Conservation (phyloP, 2,113 vertebrate species). For the Epinephelus cyanopodus region DNA sequence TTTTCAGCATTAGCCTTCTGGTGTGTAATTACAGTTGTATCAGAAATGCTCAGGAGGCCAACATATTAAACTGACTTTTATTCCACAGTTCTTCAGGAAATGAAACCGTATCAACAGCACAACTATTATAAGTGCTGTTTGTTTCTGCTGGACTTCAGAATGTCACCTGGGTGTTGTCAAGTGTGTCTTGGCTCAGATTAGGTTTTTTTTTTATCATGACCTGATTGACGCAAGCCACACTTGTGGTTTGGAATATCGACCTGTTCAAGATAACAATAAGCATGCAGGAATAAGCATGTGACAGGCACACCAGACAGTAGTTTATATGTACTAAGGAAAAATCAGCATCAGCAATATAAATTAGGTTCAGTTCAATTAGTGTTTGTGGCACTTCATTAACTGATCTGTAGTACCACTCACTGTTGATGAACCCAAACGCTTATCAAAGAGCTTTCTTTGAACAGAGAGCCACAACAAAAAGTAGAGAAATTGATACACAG, state of each 20-base stretch:
- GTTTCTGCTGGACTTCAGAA: conserved; percentile 16
- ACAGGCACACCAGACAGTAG: background rate
- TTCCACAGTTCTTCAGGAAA: background rate
- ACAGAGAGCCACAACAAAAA: background rate
- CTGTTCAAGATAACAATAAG: background rate
- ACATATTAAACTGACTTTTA: background rate
- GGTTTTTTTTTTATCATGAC: conserved; percentile 22
- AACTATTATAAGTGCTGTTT: conserved; percentile 13
- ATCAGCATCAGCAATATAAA: background rate
- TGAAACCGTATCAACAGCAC: background rate
- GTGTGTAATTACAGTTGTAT: background rate
- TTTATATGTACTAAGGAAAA: background rate
- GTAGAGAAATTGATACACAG: background rate
- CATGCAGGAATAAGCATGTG: background rate
- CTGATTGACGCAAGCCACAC: conserved; percentile 4
- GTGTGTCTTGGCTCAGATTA: conserved; percentile 32
- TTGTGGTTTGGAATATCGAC: conserved; percentile 5
- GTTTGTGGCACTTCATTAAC: background rate
- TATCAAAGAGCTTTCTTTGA: background rate
- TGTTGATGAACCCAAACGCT: no score
- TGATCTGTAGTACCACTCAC: background rate
- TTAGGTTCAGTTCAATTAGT: background rate
- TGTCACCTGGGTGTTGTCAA: conserved; percentile 26
- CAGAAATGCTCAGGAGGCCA: background rate
- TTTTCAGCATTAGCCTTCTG: background rate